phyloP scores from a whole-genome alignment of 2,113 vertebrate species.

The Hemicordylus capensis region DNA sequence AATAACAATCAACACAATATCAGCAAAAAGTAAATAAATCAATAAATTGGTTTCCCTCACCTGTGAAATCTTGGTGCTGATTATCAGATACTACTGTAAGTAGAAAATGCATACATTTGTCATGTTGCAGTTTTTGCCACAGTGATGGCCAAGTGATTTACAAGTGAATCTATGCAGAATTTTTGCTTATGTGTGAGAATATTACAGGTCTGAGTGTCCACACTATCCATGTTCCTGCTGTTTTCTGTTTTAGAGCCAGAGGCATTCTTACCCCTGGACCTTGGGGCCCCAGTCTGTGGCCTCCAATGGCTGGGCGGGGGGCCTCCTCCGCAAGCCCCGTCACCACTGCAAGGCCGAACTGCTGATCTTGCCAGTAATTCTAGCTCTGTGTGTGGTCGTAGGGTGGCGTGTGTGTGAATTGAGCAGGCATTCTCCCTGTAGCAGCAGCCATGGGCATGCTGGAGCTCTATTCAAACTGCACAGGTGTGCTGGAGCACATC shows the following conservation, averaged over 20 bases:
- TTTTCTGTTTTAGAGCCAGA: background rate
- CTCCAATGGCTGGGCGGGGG: too few species aligned
- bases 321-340: too few species aligned
- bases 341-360: too few species aligned
- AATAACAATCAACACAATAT: background rate
- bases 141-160: background rate
- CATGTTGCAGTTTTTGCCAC: background rate
- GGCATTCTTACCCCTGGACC: too few species aligned
- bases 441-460: too few species aligned
- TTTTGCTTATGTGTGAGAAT: background rate
- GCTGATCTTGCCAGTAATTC: too few species aligned
- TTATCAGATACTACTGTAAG: background rate
- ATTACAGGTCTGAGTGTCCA: background rate
- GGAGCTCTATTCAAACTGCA: too few species aligned
- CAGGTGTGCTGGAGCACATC: too few species aligned
- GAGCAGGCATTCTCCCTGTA: too few species aligned
- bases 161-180: background rate
- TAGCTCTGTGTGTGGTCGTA: too few species aligned
- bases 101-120: background rate
- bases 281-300: too few species aligned
- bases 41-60: background rate
- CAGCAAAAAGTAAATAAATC: background rate
- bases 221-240: background rate
- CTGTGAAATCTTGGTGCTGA: background rate
- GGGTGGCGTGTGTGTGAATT: too few species aligned